Conservation (phyloP, 37 sponge, comb jelly and placozoan genomes). For the Aplysina aerophoba region DNA sequence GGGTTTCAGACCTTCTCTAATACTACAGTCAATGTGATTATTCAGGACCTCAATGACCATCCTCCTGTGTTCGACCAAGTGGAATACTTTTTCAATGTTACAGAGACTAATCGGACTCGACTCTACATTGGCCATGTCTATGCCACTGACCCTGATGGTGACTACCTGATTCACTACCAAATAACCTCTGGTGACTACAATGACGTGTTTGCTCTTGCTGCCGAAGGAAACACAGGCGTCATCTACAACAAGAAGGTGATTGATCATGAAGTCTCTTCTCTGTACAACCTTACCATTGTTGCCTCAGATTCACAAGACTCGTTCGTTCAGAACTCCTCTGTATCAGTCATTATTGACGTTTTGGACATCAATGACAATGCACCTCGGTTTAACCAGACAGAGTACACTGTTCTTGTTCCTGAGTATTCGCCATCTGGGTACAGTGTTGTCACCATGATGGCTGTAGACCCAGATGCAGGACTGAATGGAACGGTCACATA, state of each 20-base stretch:
- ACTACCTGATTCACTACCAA: background rate
- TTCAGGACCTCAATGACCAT: slow-evolving; percentile 68
- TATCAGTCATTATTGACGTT: slow-evolving; percentile 43
- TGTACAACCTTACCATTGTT: slow-evolving; percentile 54
- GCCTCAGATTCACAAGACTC: slow-evolving; percentile 56
- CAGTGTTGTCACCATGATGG: slow-evolving; percentile 26
- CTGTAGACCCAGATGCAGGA: slow-evolving; percentile 47
- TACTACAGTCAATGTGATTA: slow-evolving; percentile 26
- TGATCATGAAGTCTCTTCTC: slow-evolving; percentile 43
- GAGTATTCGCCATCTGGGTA: slow-evolving; percentile 10
- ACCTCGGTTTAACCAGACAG: slow-evolving; percentile 37
- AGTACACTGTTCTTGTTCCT: slow-evolving; percentile 32
- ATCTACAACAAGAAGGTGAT: slow-evolving; percentile 26
- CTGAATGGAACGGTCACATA: slow-evolving; percentile 35
- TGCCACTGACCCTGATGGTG: slow-evolving; percentile 24
- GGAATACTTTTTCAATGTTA: slow-evolving; percentile 17
- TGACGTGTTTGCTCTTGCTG: slow-evolving; percentile 4
- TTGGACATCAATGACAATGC: slow-evolving; percentile 60
- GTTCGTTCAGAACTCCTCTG: background rate
- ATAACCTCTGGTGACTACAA: background rate
- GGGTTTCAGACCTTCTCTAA: slow-evolving; percentile 12
- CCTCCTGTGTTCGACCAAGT: slow-evolving; percentile 48
- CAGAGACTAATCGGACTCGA: background rate
- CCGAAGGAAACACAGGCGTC: slow-evolving; percentile 16
- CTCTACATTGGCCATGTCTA: slow-evolving; percentile 2